Evolutionary conservation across 92 coral and sea anemone genomes (phyloP).

Genomic region (Porites cylindrica): DNA sequence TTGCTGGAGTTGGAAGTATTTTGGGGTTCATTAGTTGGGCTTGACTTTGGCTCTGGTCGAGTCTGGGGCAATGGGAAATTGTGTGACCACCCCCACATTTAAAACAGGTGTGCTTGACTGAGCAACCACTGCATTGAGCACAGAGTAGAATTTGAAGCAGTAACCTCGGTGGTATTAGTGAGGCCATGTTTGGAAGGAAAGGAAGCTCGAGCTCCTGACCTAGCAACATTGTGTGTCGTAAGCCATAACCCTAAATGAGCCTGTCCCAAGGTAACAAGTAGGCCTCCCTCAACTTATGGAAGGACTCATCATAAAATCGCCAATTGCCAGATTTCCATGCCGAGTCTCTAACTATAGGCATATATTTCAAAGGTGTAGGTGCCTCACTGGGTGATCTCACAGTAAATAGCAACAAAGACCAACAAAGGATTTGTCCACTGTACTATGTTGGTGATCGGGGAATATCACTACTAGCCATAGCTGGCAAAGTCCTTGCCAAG

Average conservation of each 20-base stretch:
- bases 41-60: neutral
- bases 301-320: slow-evolving; percentile 21
- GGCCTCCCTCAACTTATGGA: neutral
- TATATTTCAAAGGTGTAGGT: neutral
- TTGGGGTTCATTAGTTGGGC: neutral
- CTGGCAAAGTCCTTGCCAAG: too few species aligned
- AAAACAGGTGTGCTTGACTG: slow-evolving; percentile 26
- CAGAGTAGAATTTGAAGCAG: slow-evolving; percentile 27
- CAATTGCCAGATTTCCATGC: slow-evolving; percentile 1
- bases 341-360: neutral
- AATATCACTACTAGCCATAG: too few species aligned
- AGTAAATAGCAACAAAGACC: neutral
- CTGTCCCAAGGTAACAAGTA: neutral
- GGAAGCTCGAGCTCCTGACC: neutral
- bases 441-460: neutral
- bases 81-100: slow-evolving; percentile 24
- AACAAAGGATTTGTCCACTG: slow-evolving; percentile 1
- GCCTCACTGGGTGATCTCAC: slow-evolving; percentile 2
- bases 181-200: too few species aligned
- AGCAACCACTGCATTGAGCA: slow-evolving; percentile 21
- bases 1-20: slow-evolving; percentile 53
- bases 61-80: neutral
- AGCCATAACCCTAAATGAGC: slow-evolving; percentile 5
- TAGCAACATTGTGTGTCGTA: neutral
- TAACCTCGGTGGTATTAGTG: slow-evolving; percentile 3